These are phyloP conservation scores for Heliopora coerulea DNA, from an alignment of 92 coral and sea anemone species.

Conservation along the genomic window DNA sequence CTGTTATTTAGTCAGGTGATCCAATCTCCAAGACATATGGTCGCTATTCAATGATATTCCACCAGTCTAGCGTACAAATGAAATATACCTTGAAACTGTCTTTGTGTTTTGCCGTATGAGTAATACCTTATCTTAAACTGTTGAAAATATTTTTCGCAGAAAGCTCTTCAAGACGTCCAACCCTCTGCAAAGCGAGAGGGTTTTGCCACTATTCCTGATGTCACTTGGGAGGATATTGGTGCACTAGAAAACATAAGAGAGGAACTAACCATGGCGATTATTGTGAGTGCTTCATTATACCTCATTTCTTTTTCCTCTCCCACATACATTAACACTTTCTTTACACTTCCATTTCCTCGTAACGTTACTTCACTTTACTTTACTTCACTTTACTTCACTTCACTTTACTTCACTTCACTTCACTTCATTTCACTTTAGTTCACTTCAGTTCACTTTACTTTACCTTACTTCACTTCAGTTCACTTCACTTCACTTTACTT, in stretches of 20 bases:
- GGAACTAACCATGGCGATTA: constrained; percentile 89
- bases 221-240: constrained; percentile 94
- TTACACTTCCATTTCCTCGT: too few relatives aligned
- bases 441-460: too few relatives aligned
- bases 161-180: constrained; percentile 75
- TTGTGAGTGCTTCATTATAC: constrained; percentile 57
- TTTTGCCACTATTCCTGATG: constrained; percentile 95
- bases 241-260: constrained; percentile 85
- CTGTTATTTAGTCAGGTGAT: too few relatives aligned
- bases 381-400: too few relatives aligned
- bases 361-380: neutral
- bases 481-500: too few relatives aligned
- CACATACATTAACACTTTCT: neutral
- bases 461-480: too few relatives aligned
- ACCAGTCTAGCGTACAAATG: too few relatives aligned
- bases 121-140: neutral
- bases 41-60: too few relatives aligned
- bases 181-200: constrained; percentile 99
- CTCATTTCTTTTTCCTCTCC: neutral
- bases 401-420: neutral
- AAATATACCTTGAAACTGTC: too few relatives aligned
- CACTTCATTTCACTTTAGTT: neutral
- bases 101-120: too few relatives aligned
- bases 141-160: constrained; percentile 39
- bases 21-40: too few relatives aligned